phyloP scores from a whole-genome alignment of 2,113 vertebrate genomes.

The Rhodinocichla rosea region DNA sequence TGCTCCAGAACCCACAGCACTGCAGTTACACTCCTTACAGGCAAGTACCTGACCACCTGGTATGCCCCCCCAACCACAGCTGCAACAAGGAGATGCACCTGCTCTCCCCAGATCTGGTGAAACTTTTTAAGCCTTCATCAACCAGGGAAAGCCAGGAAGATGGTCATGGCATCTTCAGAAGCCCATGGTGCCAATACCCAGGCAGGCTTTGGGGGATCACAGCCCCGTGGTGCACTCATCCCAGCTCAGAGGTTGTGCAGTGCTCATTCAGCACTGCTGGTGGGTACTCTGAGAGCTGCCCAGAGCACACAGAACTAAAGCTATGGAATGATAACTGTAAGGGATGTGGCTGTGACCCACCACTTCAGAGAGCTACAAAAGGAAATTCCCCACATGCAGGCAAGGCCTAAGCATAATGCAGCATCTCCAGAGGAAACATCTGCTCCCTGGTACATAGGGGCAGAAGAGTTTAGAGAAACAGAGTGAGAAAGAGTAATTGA shows the following conservation, averaged over 20 bases:
- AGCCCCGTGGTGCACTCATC: neutral
- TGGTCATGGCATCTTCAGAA: neutral
- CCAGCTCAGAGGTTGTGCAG: neutral
- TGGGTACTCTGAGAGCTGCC: neutral
- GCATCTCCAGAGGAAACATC: neutral
- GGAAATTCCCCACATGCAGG: neutral
- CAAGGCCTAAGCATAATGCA: neutral
- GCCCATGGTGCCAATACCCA: neutral
- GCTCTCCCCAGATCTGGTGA: neutral
- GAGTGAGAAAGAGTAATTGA: neutral
- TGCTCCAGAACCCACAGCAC: neutral
- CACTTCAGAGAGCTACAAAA: neutral
- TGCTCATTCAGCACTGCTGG: neutral
- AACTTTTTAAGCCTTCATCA: neutral
- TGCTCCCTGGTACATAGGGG: neutral
- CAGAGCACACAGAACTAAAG: neutral
- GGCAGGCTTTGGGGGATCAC: no score
- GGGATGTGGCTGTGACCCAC: accelerated
- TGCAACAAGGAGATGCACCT: neutral
- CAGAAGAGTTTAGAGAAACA: neutral
- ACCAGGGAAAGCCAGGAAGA: neutral
- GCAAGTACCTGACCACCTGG: neutral
- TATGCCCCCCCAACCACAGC: neutral
- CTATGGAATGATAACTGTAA: neutral
- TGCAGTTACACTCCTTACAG: neutral